phyloP scores from a whole-genome alignment of 2,797 vertebrate species.

The Pogonophryne albipinna region DNA sequence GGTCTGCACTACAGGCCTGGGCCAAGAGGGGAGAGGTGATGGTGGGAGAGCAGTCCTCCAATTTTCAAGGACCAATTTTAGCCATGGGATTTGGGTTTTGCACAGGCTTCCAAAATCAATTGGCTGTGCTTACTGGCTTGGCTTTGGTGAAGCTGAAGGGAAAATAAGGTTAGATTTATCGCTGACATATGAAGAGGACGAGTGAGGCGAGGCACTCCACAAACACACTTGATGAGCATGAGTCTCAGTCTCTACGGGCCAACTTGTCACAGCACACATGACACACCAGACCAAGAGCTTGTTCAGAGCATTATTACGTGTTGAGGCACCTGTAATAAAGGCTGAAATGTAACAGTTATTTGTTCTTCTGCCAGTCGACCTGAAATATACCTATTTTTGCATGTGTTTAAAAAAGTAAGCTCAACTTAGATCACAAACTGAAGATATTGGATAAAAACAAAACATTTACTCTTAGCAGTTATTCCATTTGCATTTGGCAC shows the following conservation, averaged over 20 bases:
- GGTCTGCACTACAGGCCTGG: conserved; percentile 58
- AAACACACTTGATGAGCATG: conserved; percentile 53
- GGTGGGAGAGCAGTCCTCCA: conserved; percentile 51
- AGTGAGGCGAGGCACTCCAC: conserved; percentile 47
- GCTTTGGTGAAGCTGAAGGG: conserved; percentile 62
- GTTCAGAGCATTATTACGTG: conserved; percentile 30
- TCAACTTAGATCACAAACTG: neutral
- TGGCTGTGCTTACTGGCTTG: conserved; percentile 71
- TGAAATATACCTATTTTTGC: conserved; percentile 2
- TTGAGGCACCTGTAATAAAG: conserved; percentile 54
- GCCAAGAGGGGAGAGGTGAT: conserved; percentile 51
- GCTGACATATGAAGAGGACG: conserved; percentile 64
- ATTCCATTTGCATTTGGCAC: conserved; percentile 23
- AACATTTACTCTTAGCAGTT: conserved; percentile 4
- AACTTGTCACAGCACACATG: conserved; percentile 68
- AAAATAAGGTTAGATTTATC: conserved; percentile 74
- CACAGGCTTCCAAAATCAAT: conserved; percentile 75
- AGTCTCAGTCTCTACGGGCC: conserved; percentile 47
- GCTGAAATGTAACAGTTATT: conserved; percentile 5
- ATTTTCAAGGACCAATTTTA: conserved; percentile 77
- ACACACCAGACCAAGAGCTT: conserved; percentile 37
- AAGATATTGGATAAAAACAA: conserved; percentile 3
- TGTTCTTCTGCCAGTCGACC: neutral
- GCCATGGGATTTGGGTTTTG: conserved; percentile 73
- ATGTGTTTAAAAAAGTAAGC: neutral